Conservation (phyloP, 2,888 invertebrate genomes). For the Eustalomyia histrio region DNA sequence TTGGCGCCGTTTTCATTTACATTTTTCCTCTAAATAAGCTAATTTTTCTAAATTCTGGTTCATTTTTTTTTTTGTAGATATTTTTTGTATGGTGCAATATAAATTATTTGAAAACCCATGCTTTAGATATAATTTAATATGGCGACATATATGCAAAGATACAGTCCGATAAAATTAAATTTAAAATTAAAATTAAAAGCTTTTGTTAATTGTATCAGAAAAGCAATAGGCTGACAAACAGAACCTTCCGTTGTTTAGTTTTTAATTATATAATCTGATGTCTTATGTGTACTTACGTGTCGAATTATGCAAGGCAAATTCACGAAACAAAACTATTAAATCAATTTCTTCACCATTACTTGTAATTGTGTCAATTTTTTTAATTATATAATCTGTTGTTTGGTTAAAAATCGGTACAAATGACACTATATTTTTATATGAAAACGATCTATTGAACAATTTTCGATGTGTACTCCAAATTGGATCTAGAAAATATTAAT, state of each 20-base stretch:
- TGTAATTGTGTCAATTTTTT: background rate
- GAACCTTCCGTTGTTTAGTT: no score
- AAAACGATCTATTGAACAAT: conserved; percentile 20
- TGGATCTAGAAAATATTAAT: conserved; percentile 18
- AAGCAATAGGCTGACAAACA: background rate
- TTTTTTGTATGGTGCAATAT: no score
- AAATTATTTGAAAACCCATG: no score
- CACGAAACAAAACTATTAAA: background rate
- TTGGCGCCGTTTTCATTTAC: no score
- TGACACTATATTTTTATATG: conserved; percentile 4
- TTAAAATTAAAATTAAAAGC: no score
- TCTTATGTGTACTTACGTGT: conserved; percentile 33
- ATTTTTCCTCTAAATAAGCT: no score
- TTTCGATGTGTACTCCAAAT: conserved; percentile 37
- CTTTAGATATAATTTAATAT: no score
- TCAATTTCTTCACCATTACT: conserved; percentile 5
- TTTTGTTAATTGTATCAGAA: no score
- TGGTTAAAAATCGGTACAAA: conserved; percentile 34
- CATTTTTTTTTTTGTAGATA: no score
- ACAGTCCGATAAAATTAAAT: no score
- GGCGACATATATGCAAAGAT: no score
- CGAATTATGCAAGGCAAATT: conserved; percentile 2
- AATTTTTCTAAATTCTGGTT: no score
- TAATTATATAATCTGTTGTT: background rate
- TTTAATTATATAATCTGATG: background rate